Percentiles rank a stretch among this genome's conserved stretches.
These are phyloP conservation scores for Apeira syringaria DNA, from an alignment of 2,888 invertebrate genomes.

Conservation along the genomic window DNA sequence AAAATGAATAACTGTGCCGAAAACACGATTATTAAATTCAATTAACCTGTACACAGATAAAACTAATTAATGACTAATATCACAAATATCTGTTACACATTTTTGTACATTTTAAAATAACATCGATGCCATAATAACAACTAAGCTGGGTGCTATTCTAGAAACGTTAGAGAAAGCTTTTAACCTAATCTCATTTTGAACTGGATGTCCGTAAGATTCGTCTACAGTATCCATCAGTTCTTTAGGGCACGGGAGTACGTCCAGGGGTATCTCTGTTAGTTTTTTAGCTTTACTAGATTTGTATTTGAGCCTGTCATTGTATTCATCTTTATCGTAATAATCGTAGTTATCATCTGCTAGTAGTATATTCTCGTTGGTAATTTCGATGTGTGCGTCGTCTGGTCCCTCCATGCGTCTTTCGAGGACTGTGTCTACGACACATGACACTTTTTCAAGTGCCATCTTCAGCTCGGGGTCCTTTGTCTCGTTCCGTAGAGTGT, in stretches of 20 bases:
- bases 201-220: constrained; percentile 70
- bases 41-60: constrained; percentile 48
- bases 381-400: constrained; percentile 44
- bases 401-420: constrained; percentile 58
- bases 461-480: constrained; percentile 86
- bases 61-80: constrained; percentile 69
- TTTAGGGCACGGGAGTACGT: constrained; percentile 74
- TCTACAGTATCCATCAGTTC: constrained; percentile 72
- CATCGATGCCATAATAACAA: constrained; percentile 46
- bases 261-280: constrained; percentile 66
- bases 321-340: constrained; percentile 71
- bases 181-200: constrained; percentile 75
- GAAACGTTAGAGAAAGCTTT: constrained; percentile 65
- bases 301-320: constrained; percentile 51
- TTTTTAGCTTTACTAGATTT: constrained; percentile 58
- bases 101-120: constrained; percentile 39
- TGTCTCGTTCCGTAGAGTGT: constrained; percentile 89
- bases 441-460: constrained; percentile 88
- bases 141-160: constrained; percentile 47
- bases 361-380: constrained; percentile 49
- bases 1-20: constrained; percentile 32
- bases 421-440: constrained; percentile 80
- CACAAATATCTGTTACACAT: constrained; percentile 44
- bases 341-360: constrained; percentile 67
- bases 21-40: constrained; percentile 39